Evolutionary conservation across 2,113 vertebrate genomes (phyloP).

Genomic region (Andinoacara biseriatus): DNA sequence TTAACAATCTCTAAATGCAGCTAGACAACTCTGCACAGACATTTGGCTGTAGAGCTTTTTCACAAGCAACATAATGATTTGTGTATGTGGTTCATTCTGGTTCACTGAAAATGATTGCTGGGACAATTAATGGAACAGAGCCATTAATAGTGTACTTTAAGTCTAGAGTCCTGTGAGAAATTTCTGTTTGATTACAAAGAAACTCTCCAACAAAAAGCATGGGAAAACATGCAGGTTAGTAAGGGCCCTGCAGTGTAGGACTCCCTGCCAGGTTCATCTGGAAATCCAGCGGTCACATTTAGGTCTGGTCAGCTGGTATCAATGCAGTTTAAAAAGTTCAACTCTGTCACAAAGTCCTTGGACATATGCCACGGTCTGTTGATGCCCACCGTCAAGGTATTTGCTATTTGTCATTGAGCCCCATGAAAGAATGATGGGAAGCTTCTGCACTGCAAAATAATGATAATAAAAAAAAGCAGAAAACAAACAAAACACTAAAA

Average conservation of each 20-base stretch:
- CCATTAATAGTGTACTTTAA: neutral
- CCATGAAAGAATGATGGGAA: slow-evolving; percentile 64
- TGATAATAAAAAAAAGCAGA: neutral
- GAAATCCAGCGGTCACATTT: slow-evolving; percentile 38
- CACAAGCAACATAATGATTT: neutral
- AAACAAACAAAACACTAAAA: neutral
- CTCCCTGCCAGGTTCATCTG: neutral
- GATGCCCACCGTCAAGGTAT: slow-evolving; percentile 60
- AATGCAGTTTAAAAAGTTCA: slow-evolving; percentile 50
- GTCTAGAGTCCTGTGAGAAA: neutral
- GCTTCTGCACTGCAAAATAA: slow-evolving; percentile 45
- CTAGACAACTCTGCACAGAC: neutral
- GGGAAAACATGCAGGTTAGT: neutral
- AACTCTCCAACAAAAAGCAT: neutral
- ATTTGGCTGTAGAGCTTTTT: neutral
- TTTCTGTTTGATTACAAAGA: neutral
- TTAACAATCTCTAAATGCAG: neutral
- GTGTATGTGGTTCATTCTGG: neutral
- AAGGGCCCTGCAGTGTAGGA: neutral
- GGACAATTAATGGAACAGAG: neutral
- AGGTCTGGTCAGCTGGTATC: slow-evolving; percentile 51
- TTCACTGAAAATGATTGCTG: neutral
- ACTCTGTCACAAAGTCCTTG: slow-evolving; percentile 57
- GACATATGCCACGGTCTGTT: slow-evolving; percentile 60
- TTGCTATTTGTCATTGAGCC: neutral